Base-by-base conservation (phyloP, 2,113 vertebrate genomes). In the Struthio camelus region DNA sequence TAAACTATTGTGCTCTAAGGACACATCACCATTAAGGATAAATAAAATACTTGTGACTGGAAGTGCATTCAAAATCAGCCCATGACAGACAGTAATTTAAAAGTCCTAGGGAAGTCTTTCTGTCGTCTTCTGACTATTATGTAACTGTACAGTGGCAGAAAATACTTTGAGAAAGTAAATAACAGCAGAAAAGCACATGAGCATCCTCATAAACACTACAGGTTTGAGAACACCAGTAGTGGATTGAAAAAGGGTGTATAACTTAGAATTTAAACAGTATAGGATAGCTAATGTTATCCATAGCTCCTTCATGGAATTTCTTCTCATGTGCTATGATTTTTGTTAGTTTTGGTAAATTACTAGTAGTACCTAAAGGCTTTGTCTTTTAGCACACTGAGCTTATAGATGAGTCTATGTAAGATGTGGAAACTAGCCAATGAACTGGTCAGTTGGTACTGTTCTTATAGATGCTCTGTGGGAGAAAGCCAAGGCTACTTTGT, bases 1-100 rank as follows among this genome's bases (percentile, higher is more conserved):
- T 92, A 92, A 92, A 79, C 92, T 97, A 80, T 87, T 85, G 81
- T 90, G 48, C 96, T 96, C 90, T 94, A 96, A 96, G 95, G 94
- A 87, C 78, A 89, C 88, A 87, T 95, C 85, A 80, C 85, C 89
- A 92, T 91, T 88, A 97, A 97, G 94, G 91, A 94, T 94, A 96
- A 94, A 85, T 94, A 58, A 93, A 94, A 89, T 85, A 36, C 46
- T 91, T 92, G 20, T 73, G 80, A 78, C 70, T 69, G 80, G 79
- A 93, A 82, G 22, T 85, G 19, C n/a, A 3, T 77, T 76, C 34
- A 67, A 92, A 85, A 51, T 27, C 20, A 70, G 1, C 65, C 14
- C 23, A 11, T 0, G 1, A 53, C 32, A 76, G 71, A 62, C 44
- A 77, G 73, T 61, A 88, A 89, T 87, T 87, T 87, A 44, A 42